Percentiles rank a stretch among this genome's conserved stretches.
Conservation (phyloP, 2,888 invertebrate genomes). For the Resseliella maxima region DNA sequence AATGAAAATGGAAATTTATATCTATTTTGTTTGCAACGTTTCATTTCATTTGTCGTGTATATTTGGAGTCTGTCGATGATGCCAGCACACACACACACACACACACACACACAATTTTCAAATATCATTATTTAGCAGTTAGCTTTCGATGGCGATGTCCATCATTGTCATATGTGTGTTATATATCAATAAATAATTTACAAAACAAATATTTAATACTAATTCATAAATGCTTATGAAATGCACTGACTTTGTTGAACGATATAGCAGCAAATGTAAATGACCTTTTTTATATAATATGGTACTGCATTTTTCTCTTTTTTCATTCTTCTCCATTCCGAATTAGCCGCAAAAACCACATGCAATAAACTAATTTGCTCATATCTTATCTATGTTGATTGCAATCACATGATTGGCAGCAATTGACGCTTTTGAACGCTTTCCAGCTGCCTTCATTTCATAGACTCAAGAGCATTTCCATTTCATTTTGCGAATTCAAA, state of each 20-base stretch:
- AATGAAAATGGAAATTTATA: constrained; percentile 55
- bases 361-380: constrained; percentile 31
- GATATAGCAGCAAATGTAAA: neutral
- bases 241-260: neutral
- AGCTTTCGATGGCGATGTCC: neutral
- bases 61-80: neutral
- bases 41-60: constrained; percentile 37
- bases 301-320: neutral
- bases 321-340: neutral
- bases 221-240: constrained; percentile 19
- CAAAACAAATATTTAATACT: constrained; percentile 27
- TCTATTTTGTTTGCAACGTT: constrained; percentile 35
- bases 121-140: neutral
- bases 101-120: neutral
- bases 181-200: constrained; percentile 37
- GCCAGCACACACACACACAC: neutral
- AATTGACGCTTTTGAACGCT: neutral
- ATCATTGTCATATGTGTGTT: neutral
- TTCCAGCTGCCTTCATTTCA: neutral
- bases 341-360: neutral
- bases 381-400: neutral
- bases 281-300: neutral
- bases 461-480: neutral
- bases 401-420: constrained; percentile 23
- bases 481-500: neutral